Evolutionary conservation across 2,113 vertebrate genomes (phyloP).

Genomic region (Hoplias malabaricus): DNA sequence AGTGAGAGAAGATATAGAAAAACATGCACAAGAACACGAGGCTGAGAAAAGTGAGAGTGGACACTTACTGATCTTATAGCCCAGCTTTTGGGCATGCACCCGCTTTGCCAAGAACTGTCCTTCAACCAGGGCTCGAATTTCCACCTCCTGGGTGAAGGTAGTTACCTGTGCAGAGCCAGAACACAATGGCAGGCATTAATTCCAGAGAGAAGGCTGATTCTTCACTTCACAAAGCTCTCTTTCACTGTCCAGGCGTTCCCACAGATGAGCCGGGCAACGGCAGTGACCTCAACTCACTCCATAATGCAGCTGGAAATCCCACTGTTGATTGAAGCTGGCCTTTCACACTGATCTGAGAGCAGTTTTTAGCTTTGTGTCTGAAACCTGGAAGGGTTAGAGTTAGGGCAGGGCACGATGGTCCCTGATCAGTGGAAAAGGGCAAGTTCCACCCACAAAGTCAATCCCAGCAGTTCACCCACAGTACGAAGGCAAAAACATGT

Average conservation of each 20-base stretch:
- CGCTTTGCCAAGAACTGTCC: conserved; percentile 95
- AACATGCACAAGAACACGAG: conserved; percentile 6
- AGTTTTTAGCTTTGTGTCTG: neutral
- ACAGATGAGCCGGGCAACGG: conserved; percentile 20
- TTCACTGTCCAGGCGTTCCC: conserved; percentile 19
- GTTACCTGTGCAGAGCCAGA: conserved; percentile 71
- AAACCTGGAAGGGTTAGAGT: neutral
- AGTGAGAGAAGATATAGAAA: neutral
- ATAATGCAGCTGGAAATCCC: conserved; percentile 6
- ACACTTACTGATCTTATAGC: conserved; percentile 87
- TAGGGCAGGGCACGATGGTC: neutral
- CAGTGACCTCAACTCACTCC: conserved; percentile 23
- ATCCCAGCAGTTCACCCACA: conserved; percentile 4
- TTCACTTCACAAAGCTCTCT: conserved; percentile 29
- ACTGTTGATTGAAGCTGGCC: neutral
- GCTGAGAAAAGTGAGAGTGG: neutral
- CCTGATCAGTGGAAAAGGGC: conserved; percentile 1
- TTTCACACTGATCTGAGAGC: conserved; percentile 19
- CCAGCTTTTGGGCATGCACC: conserved; percentile 89
- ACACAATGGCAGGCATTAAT: conserved; percentile 40
- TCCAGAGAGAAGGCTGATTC: conserved; percentile 9
- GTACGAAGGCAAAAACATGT: neutral
- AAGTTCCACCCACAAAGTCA: neutral
- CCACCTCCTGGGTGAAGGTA: conserved; percentile 72
- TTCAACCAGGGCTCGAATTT: conserved; percentile 89